phyloP scores from a whole-genome alignment of 2,888 invertebrate species.

The Bembecia ichneumoniformis region DNA sequence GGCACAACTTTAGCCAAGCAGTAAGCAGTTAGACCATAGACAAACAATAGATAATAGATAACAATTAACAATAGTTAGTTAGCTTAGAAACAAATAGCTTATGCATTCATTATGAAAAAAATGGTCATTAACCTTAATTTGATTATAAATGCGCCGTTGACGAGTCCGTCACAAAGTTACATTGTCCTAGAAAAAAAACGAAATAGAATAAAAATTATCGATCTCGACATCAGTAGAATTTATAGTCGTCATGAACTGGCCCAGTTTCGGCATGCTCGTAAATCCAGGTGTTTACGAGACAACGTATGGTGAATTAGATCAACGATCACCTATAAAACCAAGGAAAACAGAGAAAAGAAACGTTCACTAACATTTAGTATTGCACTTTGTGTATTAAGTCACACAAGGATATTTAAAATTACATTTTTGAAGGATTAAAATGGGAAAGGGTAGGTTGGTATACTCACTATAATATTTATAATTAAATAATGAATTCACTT shows the following conservation, averaged over 20 bases:
- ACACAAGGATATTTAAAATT: background rate
- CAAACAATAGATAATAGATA: too few relatives aligned
- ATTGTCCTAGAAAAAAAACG: background rate
- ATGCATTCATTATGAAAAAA: too few relatives aligned
- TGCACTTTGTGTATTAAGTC: background rate
- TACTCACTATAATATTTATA: too few relatives aligned
- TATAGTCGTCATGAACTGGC: slow-evolving; percentile 24
- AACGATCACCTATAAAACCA: slow-evolving; percentile 14
- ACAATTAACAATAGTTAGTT: too few relatives aligned
- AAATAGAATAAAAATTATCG: slow-evolving; percentile 23
- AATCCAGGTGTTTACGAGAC: slow-evolving; percentile 31
- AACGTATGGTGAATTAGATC: slow-evolving; percentile 22
- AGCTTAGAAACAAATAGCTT: too few relatives aligned
- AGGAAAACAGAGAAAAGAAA: slow-evolving; percentile 7
- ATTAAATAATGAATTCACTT: too few relatives aligned
- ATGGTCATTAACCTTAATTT: too few relatives aligned
- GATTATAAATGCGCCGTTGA: too few relatives aligned
- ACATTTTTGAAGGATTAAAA: background rate
- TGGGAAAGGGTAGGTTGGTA: too few relatives aligned
- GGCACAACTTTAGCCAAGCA: too few relatives aligned
- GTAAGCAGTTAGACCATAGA: too few relatives aligned
- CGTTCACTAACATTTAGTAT: background rate
- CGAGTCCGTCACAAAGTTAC: too few relatives aligned
- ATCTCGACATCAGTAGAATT: slow-evolving; percentile 14
- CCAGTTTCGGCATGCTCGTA: slow-evolving; percentile 25